These are phyloP conservation scores for Drosophila meridionalis DNA, from an alignment of 2,888 invertebrate species.

Conservation along the genomic window DNA sequence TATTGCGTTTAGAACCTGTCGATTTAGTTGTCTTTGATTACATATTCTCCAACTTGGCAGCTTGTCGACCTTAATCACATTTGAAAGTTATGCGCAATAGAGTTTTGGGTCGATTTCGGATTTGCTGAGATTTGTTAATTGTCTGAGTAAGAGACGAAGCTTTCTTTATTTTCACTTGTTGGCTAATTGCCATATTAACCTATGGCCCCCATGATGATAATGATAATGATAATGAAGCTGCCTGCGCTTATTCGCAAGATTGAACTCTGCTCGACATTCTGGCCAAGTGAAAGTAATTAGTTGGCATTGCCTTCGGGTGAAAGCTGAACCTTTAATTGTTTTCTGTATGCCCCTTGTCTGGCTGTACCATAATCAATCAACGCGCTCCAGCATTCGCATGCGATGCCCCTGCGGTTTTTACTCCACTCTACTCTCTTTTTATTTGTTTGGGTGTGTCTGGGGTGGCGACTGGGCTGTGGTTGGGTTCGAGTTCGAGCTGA, in stretches of 20 bases:
- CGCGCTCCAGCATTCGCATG: slow-evolving; percentile 35
- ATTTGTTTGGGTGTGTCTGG: slow-evolving; percentile 36
- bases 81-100: slow-evolving; percentile 67
- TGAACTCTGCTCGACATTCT: slow-evolving; percentile 51
- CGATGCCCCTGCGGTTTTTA: slow-evolving; percentile 20
- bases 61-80: slow-evolving; percentile 72
- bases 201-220: slow-evolving; percentile 52
- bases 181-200: slow-evolving; percentile 78
- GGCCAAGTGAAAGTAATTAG: slow-evolving; percentile 76
- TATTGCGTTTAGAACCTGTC: slow-evolving; percentile 64
- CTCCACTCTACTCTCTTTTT: background rate
- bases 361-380: slow-evolving; percentile 70
- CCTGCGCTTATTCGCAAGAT: slow-evolving; percentile 41
- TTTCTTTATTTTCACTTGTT: slow-evolving; percentile 57
- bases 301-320: slow-evolving; percentile 67
- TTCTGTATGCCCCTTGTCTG: slow-evolving; percentile 34
- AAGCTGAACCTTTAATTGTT: slow-evolving; percentile 76
- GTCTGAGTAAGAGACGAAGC: slow-evolving; percentile 10
- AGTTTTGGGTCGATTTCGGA: slow-evolving; percentile 8
- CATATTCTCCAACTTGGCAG: slow-evolving; percentile 6
- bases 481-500: background rate
- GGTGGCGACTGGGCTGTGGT: slow-evolving; percentile 19
- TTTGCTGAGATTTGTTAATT: slow-evolving; percentile 45
- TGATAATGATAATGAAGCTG: slow-evolving; percentile 33
- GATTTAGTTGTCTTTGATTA: slow-evolving; percentile 44